These are phyloP conservation scores for Gasterosteus aculeatus DNA, from an alignment of 2,113 vertebrate species.

Conservation along the genomic window DNA sequence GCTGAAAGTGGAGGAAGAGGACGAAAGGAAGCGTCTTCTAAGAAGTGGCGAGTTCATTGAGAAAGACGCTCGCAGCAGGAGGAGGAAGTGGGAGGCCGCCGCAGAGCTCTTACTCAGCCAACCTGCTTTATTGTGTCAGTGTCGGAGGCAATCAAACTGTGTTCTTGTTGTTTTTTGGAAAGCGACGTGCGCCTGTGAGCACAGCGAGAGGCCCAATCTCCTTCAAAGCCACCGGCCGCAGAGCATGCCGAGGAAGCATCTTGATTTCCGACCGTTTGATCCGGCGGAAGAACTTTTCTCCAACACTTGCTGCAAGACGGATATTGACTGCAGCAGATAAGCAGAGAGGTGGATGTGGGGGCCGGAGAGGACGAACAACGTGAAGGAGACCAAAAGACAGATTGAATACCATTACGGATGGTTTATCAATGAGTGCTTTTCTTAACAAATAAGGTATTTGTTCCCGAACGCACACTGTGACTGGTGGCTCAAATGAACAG, in stretches of 20 bases:
- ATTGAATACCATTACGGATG: conserved; percentile 15
- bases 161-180: conserved; percentile 64
- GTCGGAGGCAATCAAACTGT: conserved; percentile 67
- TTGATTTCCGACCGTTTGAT: conserved; percentile 77
- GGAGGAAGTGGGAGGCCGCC: conserved; percentile 52
- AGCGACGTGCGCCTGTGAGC: conserved; percentile 53
- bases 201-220: conserved; percentile 71
- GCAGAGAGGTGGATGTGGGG: conserved; percentile 54
- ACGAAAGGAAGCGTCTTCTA: conserved; percentile 35
- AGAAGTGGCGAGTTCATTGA: conserved; percentile 48
- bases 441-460: conserved; percentile 46
- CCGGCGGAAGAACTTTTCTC: conserved; percentile 65
- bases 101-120: conserved; percentile 60
- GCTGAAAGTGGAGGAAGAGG: conserved; percentile 8
- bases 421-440: conserved; percentile 48
- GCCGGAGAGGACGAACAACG: conserved; percentile 67
- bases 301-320: conserved; percentile 61
- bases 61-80: conserved; percentile 56
- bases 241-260: conserved; percentile 74
- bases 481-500: conserved; percentile 34
- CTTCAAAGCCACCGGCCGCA: conserved; percentile 76
- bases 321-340: conserved; percentile 76
- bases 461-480: conserved; percentile 26
- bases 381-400: conserved; percentile 43
- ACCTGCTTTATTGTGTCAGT: conserved; percentile 62